A percentile compares a stretch with the other conserved stretches of the same genome.
Conservation (phyloP, 2,888 invertebrate species). For the Andrena camellia region DNA sequence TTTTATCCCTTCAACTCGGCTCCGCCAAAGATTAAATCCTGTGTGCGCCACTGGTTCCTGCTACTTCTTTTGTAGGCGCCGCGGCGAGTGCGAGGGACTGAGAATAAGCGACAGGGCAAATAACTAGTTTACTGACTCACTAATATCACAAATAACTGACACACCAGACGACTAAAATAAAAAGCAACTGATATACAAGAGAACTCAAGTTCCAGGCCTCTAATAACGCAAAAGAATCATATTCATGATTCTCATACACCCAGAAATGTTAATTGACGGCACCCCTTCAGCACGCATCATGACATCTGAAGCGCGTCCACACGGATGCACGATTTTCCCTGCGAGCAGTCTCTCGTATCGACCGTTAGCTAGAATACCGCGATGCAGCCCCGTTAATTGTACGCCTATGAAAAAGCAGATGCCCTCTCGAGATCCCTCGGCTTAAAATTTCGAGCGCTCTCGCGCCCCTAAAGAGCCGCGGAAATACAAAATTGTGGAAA, state of each 20-base stretch:
- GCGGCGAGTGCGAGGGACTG: no score
- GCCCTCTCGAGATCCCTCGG: slow-evolving; percentile 17
- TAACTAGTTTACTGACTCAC: no score
- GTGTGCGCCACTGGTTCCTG: no score
- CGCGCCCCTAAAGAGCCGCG: slow-evolving; percentile 31
- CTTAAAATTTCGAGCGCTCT: slow-evolving; percentile 37
- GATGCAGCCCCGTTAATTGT: slow-evolving; percentile 48
- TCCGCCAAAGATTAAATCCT: no score
- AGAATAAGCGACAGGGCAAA: no score
- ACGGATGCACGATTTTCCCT: slow-evolving; percentile 11
- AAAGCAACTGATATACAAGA: no score
- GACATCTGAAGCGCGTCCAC: background rate
- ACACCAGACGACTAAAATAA: no score
- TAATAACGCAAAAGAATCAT: no score
- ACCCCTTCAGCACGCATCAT: background rate
- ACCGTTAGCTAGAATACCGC: slow-evolving; percentile 27
- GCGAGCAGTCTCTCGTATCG: slow-evolving; percentile 30
- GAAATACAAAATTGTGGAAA: slow-evolving; percentile 40
- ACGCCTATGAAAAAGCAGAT: slow-evolving; percentile 43
- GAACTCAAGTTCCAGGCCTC: no score
- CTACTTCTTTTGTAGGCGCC: no score
- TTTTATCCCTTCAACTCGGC: no score
- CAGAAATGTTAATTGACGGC: slow-evolving; percentile 5
- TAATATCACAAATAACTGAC: no score
- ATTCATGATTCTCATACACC: background rate